Evolutionary conservation across 2,113 vertebrate species (phyloP).

Genomic region (Sinocyclocheilus anshuiensis): DNA sequence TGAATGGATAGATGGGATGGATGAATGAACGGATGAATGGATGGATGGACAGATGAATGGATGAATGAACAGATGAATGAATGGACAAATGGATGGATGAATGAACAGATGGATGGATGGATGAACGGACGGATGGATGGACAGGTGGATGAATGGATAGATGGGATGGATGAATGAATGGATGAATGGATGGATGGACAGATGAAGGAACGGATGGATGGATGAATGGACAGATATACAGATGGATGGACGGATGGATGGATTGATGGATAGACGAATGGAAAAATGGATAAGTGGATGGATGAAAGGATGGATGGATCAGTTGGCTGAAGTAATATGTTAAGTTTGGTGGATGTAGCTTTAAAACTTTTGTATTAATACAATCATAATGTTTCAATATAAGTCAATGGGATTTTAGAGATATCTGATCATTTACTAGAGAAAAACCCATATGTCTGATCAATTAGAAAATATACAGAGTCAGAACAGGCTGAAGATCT

Average conservation of each 20-base stretch:
- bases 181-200: neutral
- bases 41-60: neutral
- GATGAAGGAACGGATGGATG: neutral
- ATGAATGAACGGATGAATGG: neutral
- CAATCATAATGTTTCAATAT: too few species aligned
- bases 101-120: neutral
- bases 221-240: neutral
- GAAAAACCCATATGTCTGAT: too few species aligned
- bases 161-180: fast-evolving
- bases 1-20: neutral
- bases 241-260: neutral
- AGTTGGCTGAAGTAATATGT: too few species aligned
- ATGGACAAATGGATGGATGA: neutral
- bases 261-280: neutral
- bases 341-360: too few species aligned
- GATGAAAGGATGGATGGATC: neutral
- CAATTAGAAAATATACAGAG: too few species aligned
- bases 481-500: neutral
- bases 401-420: too few species aligned
- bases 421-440: too few species aligned
- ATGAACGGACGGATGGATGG: neutral
- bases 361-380: too few species aligned
- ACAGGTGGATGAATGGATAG: neutral
- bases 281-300: neutral
- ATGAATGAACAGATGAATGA: neutral